These are phyloP conservation scores for Cecidostiba fungosa DNA, from an alignment of 2,888 invertebrate genomes.

Conservation along the genomic window DNA sequence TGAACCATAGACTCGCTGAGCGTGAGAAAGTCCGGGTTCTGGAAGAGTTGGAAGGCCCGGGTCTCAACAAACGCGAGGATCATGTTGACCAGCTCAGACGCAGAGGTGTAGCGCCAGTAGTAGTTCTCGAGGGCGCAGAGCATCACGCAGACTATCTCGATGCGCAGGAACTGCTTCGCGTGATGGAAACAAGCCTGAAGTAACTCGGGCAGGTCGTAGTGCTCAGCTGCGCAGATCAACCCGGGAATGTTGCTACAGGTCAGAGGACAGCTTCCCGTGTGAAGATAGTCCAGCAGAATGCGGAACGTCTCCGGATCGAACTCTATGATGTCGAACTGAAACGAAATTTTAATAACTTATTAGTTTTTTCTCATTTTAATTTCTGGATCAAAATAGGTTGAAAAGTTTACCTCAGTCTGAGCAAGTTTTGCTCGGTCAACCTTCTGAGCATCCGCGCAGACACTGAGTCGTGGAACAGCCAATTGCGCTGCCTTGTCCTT, in stretches of 20 bases:
- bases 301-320: constrained; percentile 97
- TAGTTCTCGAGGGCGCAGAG: constrained; percentile 95
- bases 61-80: constrained; percentile 95
- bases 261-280: constrained; percentile 95
- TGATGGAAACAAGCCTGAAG: constrained; percentile 97
- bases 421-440: constrained; percentile 95
- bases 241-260: constrained; percentile 96
- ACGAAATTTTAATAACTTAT: neutral
- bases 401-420: constrained; percentile 88
- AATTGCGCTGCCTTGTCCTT: constrained; percentile 87
- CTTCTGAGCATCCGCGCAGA: constrained; percentile 96
- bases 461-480: constrained; percentile 93
- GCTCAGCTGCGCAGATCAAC: constrained; percentile 95
- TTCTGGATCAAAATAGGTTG: neutral
- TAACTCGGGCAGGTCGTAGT: constrained; percentile 95
- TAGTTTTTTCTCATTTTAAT: no score
- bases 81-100: constrained; percentile 96
- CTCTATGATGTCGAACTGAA: constrained; percentile 95
- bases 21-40: constrained; percentile 91
- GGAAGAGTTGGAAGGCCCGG: constrained; percentile 91
- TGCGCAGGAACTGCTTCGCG: constrained; percentile 95
- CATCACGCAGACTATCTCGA: constrained; percentile 97
- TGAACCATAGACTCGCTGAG: constrained; percentile 97
- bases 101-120: constrained; percentile 97
- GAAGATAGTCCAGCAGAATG: constrained; percentile 93